A percentile compares a stretch with the other conserved stretches of the same genome.
Evolutionary conservation across 2,888 invertebrate species (phyloP).

Genomic region (Disparrhopalites patrizii): DNA sequence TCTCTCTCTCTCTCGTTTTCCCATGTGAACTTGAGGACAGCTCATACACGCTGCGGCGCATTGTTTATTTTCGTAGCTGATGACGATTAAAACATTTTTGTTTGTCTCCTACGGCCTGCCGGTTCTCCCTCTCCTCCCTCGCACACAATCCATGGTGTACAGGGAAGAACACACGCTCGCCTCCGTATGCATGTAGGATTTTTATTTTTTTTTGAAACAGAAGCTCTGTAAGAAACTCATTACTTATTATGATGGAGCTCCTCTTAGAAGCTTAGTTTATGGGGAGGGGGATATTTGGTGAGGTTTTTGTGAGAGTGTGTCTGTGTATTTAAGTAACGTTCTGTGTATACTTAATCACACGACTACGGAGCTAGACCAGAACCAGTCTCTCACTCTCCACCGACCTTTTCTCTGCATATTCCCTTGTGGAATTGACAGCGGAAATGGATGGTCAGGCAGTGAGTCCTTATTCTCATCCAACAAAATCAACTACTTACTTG

Average conservation of each 20-base stretch:
- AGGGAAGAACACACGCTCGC: too few species aligned
- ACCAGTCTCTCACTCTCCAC: constrained; percentile 4
- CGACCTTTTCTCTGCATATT: neutral
- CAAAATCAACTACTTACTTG: constrained; percentile 1
- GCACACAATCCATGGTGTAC: too few species aligned
- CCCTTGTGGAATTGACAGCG: constrained; percentile 15
- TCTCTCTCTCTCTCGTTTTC: too few species aligned
- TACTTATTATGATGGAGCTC: neutral
- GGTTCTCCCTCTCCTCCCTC: too few species aligned
- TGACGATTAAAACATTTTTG: neutral
- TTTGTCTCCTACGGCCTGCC: too few species aligned
- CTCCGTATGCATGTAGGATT: too few species aligned
- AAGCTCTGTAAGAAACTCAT: constrained; percentile 9
- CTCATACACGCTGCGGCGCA: too few species aligned
- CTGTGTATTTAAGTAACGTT: neutral
- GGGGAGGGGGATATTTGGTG: too few species aligned
- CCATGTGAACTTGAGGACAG: too few species aligned
- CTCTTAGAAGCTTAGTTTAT: too few species aligned
- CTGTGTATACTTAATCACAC: too few species aligned
- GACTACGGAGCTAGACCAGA: neutral
- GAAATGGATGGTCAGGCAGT: constrained; percentile 26
- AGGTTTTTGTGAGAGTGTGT: neutral
- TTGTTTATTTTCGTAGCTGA: neutral
- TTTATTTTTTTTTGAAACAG: constrained; percentile 2
- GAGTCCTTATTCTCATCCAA: constrained; percentile 25